These are phyloP conservation scores for Ips nitidus DNA, from an alignment of 1,140 invertebrate species.

Conservation along the genomic window DNA sequence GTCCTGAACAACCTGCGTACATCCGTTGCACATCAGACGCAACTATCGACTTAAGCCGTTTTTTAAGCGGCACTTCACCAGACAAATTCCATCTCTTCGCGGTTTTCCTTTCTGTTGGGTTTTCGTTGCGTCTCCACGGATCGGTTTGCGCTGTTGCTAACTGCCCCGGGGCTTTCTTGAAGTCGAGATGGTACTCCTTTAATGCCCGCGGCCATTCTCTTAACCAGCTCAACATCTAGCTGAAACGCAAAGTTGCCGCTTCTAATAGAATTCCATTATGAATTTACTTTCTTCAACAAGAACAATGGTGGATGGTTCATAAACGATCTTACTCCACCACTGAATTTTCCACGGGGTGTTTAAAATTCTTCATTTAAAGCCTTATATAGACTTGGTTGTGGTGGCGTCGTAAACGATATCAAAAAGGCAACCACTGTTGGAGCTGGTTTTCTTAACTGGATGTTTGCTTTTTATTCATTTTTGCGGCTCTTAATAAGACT, in stretches of 20 bases:
- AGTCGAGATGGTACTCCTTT: constrained; percentile 1
- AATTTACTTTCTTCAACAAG: too few species aligned
- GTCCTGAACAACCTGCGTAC: constrained; percentile 7
- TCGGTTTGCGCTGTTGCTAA: constrained; percentile 18
- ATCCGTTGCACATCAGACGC: constrained; percentile 19
- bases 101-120: constrained; percentile 25
- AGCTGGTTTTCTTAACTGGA: not conserved
- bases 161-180: constrained; percentile 9
- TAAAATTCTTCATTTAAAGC: constrained; percentile 2
- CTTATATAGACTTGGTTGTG: not conserved
- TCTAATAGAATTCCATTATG: too few species aligned
- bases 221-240: not conserved
- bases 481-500: not conserved
- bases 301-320: too few species aligned
- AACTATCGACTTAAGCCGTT: constrained; percentile 28
- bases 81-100: constrained; percentile 32
- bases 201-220: too few species aligned
- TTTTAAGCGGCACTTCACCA: constrained; percentile 28
- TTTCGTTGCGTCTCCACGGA: constrained; percentile 20
- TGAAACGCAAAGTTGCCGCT: not conserved
- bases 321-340: not conserved
- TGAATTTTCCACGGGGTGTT: not conserved
- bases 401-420: constrained; percentile 1
- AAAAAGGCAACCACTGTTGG: not conserved
- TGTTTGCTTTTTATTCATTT: constrained; percentile 3